Base-by-base conservation (phyloP, 1,140 invertebrate genomes). In the Solenopsis invicta region DNA sequence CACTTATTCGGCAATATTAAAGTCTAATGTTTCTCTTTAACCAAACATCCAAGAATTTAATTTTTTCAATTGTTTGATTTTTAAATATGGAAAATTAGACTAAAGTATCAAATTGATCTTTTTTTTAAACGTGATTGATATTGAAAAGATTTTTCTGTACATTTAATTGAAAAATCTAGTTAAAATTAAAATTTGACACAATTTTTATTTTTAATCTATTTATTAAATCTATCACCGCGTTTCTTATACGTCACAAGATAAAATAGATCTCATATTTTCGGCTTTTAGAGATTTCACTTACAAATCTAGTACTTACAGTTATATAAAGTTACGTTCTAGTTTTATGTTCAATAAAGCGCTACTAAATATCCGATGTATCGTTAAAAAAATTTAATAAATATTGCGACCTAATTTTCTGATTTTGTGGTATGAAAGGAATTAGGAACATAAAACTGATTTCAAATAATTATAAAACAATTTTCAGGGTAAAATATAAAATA, bases 321-420 rank as follows among this genome's bases (percentile, higher is more conserved):
- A n/a, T 18, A 41, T 21, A 37, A 54, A 80, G 62, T 24, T 64
- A 78, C 1, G 12, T 34, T 4, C n/a, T 45, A 4, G 5, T 67
- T 80, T 29, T 56, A 59, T 48, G 59, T 34, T 45, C 16, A 56
- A 81, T 81, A 81, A 71, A 81, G 21, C 59, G 8, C 5, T 29
- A 4, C 45, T 50, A 81, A 54, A 81, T 54, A 71, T 56, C 21
- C 50, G 16, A 69, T 41, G 0, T 0, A 5, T 24, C 5, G n/a
- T 45, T 71, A 56, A 81, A 59, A 69, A 81, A 56, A 24, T 56
- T 67, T 56, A 71, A 9, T 41, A 9, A 71, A 71, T 29, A 56
- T 18, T 56, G 12, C 18, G 16, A 59, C 48, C 66, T 71, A 48
- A 71, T 56, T 56, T 69, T 54, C 52, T 34, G 4, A 71, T 69